phyloP scores from a whole-genome alignment of 2,113 vertebrate genomes.

The Ageneiosus marmoratus region DNA sequence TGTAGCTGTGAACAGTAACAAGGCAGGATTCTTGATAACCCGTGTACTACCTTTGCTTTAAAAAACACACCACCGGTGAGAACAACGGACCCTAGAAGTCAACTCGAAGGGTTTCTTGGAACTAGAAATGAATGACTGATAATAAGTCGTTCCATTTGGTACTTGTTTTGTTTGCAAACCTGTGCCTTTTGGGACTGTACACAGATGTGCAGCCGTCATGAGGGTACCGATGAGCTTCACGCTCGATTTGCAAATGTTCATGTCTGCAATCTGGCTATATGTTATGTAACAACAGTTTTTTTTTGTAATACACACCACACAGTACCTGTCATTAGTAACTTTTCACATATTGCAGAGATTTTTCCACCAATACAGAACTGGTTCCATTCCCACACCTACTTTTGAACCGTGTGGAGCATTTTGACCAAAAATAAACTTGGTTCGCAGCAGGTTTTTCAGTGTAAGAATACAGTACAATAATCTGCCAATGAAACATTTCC shows the following conservation, averaged over 20 bases:
- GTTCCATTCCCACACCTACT: too few species aligned
- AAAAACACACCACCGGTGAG: neutral
- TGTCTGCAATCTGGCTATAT: neutral
- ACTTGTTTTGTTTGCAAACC: conserved; percentile 16
- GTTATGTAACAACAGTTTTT: neutral
- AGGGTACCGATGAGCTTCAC: neutral
- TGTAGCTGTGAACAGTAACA: conserved; percentile 25
- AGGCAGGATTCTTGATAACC: conserved; percentile 1
- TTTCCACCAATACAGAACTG: too few species aligned
- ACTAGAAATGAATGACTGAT: neutral
- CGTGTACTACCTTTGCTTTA: conserved; percentile 20
- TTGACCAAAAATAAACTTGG: too few species aligned
- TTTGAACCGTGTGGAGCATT: too few species aligned
- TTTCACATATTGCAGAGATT: neutral
- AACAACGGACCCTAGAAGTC: neutral
- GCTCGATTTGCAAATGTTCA: neutral
- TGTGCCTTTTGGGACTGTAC: conserved; percentile 6
- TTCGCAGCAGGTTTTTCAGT: too few species aligned
- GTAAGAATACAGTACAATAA: too few species aligned
- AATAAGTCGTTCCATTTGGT: neutral
- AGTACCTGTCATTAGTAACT: neutral
- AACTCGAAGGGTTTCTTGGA: neutral
- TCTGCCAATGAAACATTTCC: too few species aligned
- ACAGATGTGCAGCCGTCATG: neutral
- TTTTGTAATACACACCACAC: neutral